These are phyloP conservation scores for Platyrinchus mystaceus DNA, from an alignment of 2,797 vertebrate genomes.

Conservation along the genomic window DNA sequence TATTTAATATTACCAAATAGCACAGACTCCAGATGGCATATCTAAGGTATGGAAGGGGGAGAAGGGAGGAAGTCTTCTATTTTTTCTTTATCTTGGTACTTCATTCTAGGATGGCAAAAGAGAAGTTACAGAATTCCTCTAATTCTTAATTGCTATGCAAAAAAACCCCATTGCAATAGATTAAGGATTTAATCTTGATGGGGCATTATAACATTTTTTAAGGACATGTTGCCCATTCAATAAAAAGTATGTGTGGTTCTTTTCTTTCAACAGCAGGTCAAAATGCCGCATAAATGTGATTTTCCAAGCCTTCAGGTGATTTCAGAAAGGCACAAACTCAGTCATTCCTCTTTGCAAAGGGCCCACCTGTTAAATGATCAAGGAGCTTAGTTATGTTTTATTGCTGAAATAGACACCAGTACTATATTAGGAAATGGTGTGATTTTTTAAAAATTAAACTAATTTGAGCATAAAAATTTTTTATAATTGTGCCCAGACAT, in stretches of 20 bases:
- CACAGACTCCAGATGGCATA: conserved; percentile 70
- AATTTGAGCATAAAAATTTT: not conserved
- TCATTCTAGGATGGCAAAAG: not conserved
- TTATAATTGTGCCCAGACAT: not conserved
- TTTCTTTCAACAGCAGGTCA: not conserved
- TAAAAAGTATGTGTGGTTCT: not conserved
- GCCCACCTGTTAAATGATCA: not conserved
- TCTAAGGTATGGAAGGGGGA: conserved; percentile 34
- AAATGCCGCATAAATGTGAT: not conserved
- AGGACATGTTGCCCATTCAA: not conserved
- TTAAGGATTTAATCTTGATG: not conserved
- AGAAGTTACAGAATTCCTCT: not conserved
- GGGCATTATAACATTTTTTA: not conserved
- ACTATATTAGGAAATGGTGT: not conserved
- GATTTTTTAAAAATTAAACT: not conserved
- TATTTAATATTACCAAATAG: conserved; percentile 70
- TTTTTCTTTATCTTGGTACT: not conserved
- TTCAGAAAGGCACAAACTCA: not conserved
- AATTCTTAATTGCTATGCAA: not conserved
- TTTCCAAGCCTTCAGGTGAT: not conserved
- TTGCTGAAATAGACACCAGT: not conserved
- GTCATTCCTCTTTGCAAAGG: not conserved
- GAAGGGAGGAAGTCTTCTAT: not conserved
- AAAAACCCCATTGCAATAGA: not conserved
- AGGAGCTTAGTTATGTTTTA: not conserved